phyloP scores from a whole-genome alignment of 1,140 invertebrate species.

The Nephila pilipes region DNA sequence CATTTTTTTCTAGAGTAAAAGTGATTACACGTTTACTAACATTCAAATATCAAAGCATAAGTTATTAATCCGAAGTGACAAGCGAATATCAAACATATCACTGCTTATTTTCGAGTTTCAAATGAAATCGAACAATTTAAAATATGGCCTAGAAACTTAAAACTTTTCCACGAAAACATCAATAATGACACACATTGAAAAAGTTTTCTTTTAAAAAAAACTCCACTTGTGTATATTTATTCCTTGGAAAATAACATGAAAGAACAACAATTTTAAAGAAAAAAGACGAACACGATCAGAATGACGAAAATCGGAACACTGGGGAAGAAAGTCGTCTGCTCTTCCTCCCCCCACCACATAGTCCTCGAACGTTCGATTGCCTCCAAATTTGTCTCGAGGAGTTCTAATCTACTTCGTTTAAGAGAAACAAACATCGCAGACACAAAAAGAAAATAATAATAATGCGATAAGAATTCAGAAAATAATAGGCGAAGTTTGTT shows the following conservation, averaged over 20 bases:
- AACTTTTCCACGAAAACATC: too few species aligned
- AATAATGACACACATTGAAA: too few species aligned
- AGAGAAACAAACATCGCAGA: neutral
- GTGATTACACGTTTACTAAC: too few species aligned
- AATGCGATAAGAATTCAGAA: slow-evolving; percentile 10
- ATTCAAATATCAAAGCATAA: too few species aligned
- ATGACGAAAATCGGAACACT: neutral
- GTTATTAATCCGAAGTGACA: too few species aligned
- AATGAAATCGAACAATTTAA: too few species aligned
- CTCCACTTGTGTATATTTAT: neutral
- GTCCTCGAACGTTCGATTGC: neutral
- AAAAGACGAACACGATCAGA: neutral
- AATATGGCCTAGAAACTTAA: too few species aligned
- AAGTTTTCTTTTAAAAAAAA: too few species aligned
- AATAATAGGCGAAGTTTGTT: slow-evolving; percentile 27
- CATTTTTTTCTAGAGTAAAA: too few species aligned
- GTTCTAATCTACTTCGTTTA: slow-evolving; percentile 12
- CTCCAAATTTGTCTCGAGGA: slow-evolving; percentile 4
- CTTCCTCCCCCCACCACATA: neutral
- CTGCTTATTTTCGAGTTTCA: too few species aligned
- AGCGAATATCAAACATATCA: too few species aligned
- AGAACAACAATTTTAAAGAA: neutral
- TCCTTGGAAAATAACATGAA: neutral
- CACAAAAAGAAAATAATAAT: neutral
- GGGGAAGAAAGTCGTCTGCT: neutral